These are phyloP conservation scores for Leuciscus waleckii DNA, from an alignment of 2,797 vertebrate genomes.

Conservation along the genomic window DNA sequence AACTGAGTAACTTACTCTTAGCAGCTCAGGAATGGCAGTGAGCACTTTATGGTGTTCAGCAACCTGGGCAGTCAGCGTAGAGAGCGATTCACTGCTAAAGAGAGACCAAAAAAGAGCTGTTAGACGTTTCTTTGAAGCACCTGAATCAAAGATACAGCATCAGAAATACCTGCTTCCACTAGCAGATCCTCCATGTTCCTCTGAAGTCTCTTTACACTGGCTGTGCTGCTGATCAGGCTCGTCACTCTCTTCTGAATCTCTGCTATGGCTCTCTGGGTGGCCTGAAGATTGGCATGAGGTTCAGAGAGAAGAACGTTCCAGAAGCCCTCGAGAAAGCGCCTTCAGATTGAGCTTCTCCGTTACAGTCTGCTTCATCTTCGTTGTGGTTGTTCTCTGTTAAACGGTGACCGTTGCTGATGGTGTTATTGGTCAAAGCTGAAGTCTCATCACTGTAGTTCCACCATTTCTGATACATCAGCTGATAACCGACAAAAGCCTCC, in stretches of 20 bases:
- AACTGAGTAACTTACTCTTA: slow-evolving; percentile 81
- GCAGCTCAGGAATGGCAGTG: slow-evolving; percentile 79
- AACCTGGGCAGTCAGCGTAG: slow-evolving; percentile 83
- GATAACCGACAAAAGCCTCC: slow-evolving; percentile 84
- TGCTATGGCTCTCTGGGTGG: slow-evolving; percentile 74
- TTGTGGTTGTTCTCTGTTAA: slow-evolving; percentile 6
- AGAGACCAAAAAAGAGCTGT: neutral
- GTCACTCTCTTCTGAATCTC: slow-evolving; percentile 84
- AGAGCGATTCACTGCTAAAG: slow-evolving; percentile 74
- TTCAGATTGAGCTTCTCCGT: slow-evolving; percentile 25
- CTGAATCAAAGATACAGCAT: neutral
- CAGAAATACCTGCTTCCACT: slow-evolving; percentile 59
- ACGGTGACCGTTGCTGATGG: neutral
- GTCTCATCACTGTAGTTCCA: slow-evolving; percentile 74
- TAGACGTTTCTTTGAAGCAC: slow-evolving; percentile 4
- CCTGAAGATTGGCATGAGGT: slow-evolving; percentile 82
- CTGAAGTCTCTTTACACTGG: slow-evolving; percentile 53
- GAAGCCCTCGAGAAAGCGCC: slow-evolving; percentile 50
- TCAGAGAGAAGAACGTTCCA: slow-evolving; percentile 84
- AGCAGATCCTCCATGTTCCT: slow-evolving; percentile 34
- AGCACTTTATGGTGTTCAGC: slow-evolving; percentile 81
- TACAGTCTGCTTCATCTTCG: fast-evolving
- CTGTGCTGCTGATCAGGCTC: slow-evolving; percentile 86
- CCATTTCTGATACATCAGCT: slow-evolving; percentile 86
- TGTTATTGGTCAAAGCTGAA: neutral